Percentiles rank a stretch among this genome's conserved stretches.
Evolutionary conservation across 2,888 invertebrate species (phyloP).

Genomic region (Ctenicera cuprea): DNA sequence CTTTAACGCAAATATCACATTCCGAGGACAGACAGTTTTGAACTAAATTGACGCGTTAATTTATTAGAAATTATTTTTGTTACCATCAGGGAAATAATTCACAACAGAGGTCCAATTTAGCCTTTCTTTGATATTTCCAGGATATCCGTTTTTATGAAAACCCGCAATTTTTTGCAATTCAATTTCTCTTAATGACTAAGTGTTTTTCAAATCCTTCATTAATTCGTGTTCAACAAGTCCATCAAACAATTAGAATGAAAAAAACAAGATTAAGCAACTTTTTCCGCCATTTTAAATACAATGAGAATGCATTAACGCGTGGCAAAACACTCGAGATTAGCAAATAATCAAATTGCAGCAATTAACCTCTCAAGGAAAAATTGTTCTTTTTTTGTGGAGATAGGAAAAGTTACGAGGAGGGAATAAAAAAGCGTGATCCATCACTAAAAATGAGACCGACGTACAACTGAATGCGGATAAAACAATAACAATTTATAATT

Average conservation of each 20-base stretch:
- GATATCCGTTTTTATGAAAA: too few species aligned
- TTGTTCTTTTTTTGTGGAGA: not conserved
- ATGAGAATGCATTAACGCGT: conserved; percentile 56
- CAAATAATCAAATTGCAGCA: conserved; percentile 62
- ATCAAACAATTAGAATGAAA: conserved; percentile 12
- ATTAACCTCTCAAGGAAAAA: conserved; percentile 50
- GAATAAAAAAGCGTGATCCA: conserved; percentile 35
- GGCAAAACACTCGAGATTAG: conserved; percentile 62
- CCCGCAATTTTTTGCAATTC: too few species aligned
- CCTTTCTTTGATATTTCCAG: too few species aligned
- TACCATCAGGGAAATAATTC: not conserved
- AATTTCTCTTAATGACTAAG: not conserved
- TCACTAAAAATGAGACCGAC: conserved; percentile 13
- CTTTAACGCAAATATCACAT: not conserved
- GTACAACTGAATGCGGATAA: conserved; percentile 13
- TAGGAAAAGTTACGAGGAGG: conserved; percentile 5
- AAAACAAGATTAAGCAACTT: conserved; percentile 22
- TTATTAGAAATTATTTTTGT: not conserved
- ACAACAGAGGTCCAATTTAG: too few species aligned
- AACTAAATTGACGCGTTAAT: not conserved
- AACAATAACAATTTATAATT: conserved; percentile 40
- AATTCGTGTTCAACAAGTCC: not conserved
- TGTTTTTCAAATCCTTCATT: not conserved
- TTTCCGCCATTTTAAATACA: conserved; percentile 24
- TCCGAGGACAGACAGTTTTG: conserved; percentile 1